Percentiles rank a stretch among this genome's conserved stretches.
phyloP scores from a whole-genome alignment of 2,113 vertebrate species.

The Cisticola juncidis region DNA sequence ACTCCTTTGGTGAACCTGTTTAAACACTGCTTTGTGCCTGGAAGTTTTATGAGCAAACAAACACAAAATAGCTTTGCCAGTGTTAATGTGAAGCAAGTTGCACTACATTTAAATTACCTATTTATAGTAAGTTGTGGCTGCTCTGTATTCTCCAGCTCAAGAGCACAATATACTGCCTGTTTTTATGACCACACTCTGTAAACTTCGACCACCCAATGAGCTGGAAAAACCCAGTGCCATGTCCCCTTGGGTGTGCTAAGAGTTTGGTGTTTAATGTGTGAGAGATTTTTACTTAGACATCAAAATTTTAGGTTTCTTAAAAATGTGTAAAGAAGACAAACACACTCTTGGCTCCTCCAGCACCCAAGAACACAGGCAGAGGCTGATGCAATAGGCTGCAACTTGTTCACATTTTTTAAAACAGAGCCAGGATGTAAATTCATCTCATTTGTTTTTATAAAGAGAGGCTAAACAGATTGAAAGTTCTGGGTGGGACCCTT shows the following conservation, averaged over 20 bases:
- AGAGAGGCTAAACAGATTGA: neutral
- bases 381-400: slow-evolving; percentile 31
- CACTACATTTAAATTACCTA: neutral
- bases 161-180: neutral
- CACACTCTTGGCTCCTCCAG: neutral
- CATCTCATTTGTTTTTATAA: neutral
- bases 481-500: neutral
- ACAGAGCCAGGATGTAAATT: neutral
- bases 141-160: neutral
- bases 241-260: neutral
- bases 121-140: neutral
- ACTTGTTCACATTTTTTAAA: neutral
- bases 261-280: neutral
- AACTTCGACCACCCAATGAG: neutral
- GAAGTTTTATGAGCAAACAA: neutral
- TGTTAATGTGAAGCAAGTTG: neutral
- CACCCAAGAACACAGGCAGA: neutral
- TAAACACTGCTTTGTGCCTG: neutral
- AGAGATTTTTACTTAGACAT: neutral
- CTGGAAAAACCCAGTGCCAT: neutral
- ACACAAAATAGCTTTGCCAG: neutral
- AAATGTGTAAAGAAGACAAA: neutral
- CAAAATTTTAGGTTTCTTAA: neutral
- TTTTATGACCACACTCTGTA: accelerated
- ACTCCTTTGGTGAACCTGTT: neutral